Evolutionary conservation across 2,888 invertebrate genomes (phyloP), one percentile per base, ranked within the genome.

Genomic region (Sialis lutaria): DNA sequence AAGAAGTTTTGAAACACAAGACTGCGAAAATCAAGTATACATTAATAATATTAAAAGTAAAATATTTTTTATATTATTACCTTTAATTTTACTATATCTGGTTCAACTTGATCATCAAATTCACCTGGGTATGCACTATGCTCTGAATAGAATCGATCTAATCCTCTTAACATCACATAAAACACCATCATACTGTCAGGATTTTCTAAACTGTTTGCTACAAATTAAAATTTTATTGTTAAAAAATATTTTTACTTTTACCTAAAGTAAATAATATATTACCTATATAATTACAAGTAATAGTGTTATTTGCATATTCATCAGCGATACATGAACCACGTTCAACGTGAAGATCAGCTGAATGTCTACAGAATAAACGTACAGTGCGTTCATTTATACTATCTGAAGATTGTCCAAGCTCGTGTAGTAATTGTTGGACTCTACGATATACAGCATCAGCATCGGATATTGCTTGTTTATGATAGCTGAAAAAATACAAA

Each of bases 51-150:
- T n/a, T 5, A 9, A 22, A 9, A 10, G n/a, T n/a, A n/a, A 6
- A 40, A 40, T 1, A 8, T 5, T 10, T 12, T 31, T 31, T 32
- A 12, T 42, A n/a, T 8, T 42, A n/a, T 42, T 22, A 69, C 77
- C 69, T 95, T 96, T 6, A 96, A 67, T 60, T 87, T 83, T 0
- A 83, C 75, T 52, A 91, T 87, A 60, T 96, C 96, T 34, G 86
- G 81, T 66, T 96, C 95, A 13, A 90, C 83, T 59, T 88, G 77
- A 58, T 80, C 77, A 55, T 77, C 81, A 64, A 79, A 80, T 59
- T 87, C 86, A 6, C 95, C 96, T 1, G 96, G 95, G 60, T 85
- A 88, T 49, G 86, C 74, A 57, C 88, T 87, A 62, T 86, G 90
- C 60, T 93, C 91, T 4, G 81, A 75, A 50, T 80, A 77, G 64